Percentiles rank a stretch among this genome's conserved stretches.
Conservation (phyloP, 1,140 invertebrate genomes). For the Megathymus violae region DNA sequence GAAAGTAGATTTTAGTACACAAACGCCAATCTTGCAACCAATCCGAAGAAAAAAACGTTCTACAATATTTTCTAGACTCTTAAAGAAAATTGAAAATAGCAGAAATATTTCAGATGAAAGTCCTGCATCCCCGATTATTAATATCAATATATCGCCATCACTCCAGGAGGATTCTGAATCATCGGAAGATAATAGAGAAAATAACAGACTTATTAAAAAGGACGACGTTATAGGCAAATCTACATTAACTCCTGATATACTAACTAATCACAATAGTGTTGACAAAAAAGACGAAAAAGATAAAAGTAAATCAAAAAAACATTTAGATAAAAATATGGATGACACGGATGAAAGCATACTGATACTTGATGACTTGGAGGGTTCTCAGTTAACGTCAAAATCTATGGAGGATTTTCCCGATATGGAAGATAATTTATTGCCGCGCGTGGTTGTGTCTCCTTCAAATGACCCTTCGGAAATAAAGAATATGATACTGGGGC, state of each 20-base stretch:
- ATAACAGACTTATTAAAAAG: constrained; percentile 45
- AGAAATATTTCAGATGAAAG: constrained; percentile 42
- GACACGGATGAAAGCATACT: constrained; percentile 29
- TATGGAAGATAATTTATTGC: constrained; percentile 52
- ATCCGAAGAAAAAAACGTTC: constrained; percentile 56
- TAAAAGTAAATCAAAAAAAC: neutral
- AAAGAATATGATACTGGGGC: constrained; percentile 67
- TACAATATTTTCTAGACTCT: constrained; percentile 60
- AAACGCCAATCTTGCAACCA: constrained; percentile 58
- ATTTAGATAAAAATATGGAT: constrained; percentile 12
- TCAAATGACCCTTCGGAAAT: constrained; percentile 51
- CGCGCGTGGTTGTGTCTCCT: constrained; percentile 50
- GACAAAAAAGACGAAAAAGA: constrained; percentile 26
- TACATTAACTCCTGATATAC: constrained; percentile 56
- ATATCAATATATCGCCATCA: constrained; percentile 83
- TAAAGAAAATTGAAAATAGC: constrained; percentile 49
- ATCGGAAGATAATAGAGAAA: constrained; percentile 73
- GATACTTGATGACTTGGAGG: constrained; percentile 10
- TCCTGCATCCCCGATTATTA: constrained; percentile 70
- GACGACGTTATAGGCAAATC: constrained; percentile 46
- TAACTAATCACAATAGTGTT: constrained; percentile 55
- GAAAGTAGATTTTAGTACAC: constrained; percentile 54
- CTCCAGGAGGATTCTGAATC: constrained; percentile 70
- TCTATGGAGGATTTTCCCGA: constrained; percentile 63
- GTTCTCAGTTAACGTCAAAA: constrained; percentile 8